These are phyloP conservation scores for Ceyx erithaca DNA, from an alignment of 2,797 vertebrate species.

Conservation along the genomic window DNA sequence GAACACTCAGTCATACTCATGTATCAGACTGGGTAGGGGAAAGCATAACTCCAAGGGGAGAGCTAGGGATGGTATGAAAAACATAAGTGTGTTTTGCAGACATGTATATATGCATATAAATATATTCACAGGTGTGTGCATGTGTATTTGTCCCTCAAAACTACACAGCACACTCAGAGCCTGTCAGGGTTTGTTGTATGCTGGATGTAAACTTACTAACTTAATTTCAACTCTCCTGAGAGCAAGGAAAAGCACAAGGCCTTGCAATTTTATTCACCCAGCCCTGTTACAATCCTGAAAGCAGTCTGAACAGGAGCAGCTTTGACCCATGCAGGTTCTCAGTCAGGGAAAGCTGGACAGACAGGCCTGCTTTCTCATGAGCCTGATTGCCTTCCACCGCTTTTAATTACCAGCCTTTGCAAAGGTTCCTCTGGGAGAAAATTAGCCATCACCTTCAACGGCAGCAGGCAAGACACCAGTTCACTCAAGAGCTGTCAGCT, in stretches of 20 bases:
- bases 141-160: not conserved
- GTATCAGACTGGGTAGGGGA: not conserved
- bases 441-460: not conserved
- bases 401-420: conserved; percentile 65
- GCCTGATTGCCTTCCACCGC: conserved; percentile 5
- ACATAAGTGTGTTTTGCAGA: not conserved
- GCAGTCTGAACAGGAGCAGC: not conserved
- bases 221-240: not conserved
- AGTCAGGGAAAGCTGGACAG: not conserved
- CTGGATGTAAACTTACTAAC: not conserved
- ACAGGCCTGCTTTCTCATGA: not conserved
- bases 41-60: not conserved
- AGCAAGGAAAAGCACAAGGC: not conserved
- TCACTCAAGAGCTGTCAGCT: conserved; percentile 51
- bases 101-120: too few species aligned
- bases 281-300: not conserved
- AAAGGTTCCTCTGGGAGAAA: conserved; percentile 48
- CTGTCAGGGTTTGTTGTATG: not conserved
- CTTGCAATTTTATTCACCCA: not conserved
- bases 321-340: not conserved
- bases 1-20: not conserved
- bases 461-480: conserved; percentile 21
- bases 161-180: not conserved
- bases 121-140: not conserved
- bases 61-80: not conserved